phyloP scores from a whole-genome alignment of 1,140 invertebrate genomes.

The Cyclargus thomasi region DNA sequence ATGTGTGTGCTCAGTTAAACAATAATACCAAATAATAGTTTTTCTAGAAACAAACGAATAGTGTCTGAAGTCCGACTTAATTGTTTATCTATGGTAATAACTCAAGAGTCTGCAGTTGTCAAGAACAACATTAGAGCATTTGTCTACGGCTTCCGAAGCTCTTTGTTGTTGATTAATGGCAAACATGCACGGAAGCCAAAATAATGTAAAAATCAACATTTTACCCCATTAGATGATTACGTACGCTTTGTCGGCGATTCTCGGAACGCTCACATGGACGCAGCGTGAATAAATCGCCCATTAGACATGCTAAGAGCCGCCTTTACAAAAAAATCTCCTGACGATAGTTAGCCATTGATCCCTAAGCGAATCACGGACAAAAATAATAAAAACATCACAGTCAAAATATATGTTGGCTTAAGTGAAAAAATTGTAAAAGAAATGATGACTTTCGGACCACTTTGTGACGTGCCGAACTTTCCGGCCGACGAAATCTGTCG shows the following conservation, averaged over 20 bases:
- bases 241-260: constrained; percentile 60
- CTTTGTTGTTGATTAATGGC: constrained; percentile 60
- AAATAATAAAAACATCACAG: constrained; percentile 75
- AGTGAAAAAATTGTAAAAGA: constrained; percentile 61
- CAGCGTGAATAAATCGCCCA: constrained; percentile 37
- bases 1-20: too few relatives aligned
- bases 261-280: constrained; percentile 40
- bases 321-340: constrained; percentile 52
- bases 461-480: constrained; percentile 53
- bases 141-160: constrained; percentile 35
- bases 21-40: too few relatives aligned
- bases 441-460: constrained; percentile 61
- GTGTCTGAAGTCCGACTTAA: neutral
- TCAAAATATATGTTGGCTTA: constrained; percentile 72
- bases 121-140: constrained; percentile 14
- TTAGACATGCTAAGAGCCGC: constrained; percentile 44
- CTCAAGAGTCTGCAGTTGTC: constrained; percentile 1
- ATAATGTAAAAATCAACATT: constrained; percentile 60
- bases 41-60: too few relatives aligned
- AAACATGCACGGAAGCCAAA: constrained; percentile 62
- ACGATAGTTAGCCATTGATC: constrained; percentile 54
- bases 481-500: neutral
- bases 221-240: constrained; percentile 65
- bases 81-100: constrained; percentile 13
- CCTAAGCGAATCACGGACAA: constrained; percentile 62